Percentiles rank a stretch among this genome's conserved stretches.
These are phyloP conservation scores for Coremacera marginata DNA, from an alignment of 2,888 invertebrate species.

Conservation along the genomic window DNA sequence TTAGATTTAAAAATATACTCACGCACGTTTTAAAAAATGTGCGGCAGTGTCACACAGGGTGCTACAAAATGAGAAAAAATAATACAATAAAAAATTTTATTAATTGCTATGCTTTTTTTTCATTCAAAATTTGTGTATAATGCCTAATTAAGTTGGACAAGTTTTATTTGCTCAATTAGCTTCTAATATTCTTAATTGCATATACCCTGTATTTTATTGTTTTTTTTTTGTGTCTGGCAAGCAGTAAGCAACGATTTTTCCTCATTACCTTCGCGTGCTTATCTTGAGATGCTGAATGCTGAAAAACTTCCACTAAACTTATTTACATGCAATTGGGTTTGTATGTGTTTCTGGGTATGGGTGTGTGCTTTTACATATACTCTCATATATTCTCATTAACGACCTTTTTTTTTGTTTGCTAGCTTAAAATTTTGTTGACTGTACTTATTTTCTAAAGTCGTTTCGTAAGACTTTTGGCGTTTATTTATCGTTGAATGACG, in stretches of 20 bases:
- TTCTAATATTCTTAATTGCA: background rate
- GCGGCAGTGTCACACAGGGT: background rate
- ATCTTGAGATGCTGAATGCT: conserved; percentile 12
- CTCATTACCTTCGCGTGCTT: background rate
- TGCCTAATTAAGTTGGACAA: background rate
- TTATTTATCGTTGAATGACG: background rate
- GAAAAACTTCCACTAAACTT: conserved; percentile 21
- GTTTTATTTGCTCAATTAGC: background rate
- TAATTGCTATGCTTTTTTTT: no score
- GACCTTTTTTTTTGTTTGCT: background rate
- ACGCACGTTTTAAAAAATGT: conserved; percentile 14
- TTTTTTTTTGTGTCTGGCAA: background rate
- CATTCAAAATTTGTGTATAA: no score
- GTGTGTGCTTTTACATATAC: background rate
- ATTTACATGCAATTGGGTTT: conserved; percentile 11
- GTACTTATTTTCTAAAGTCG: conserved; percentile 14
- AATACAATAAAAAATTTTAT: background rate
- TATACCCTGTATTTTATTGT: background rate
- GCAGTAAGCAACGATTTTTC: background rate
- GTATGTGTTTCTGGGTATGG: background rate
- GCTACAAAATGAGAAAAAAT: background rate
- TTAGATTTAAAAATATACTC: background rate
- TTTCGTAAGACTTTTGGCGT: background rate
- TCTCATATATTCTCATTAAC: conserved; percentile 27
- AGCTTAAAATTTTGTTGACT: conserved; percentile 4